These are phyloP conservation scores for Myioborus melanocephalus DNA, from an alignment of 2,797 vertebrate genomes.

Conservation along the genomic window DNA sequence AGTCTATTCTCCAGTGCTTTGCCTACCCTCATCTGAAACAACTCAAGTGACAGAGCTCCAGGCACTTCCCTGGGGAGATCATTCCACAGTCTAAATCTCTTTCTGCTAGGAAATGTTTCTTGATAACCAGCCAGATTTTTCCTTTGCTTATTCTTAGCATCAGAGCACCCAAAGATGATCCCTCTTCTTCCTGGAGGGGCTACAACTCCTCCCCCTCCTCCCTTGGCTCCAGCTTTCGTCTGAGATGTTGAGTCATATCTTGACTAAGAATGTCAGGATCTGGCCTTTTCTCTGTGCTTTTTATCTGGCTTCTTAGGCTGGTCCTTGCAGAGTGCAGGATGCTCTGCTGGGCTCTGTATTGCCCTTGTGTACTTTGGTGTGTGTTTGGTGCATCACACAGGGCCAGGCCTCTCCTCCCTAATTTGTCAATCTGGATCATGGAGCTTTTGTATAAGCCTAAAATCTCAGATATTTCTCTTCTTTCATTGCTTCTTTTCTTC, in stretches of 20 bases:
- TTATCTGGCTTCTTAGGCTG: not conserved
- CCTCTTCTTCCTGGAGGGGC: not conserved
- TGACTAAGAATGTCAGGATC: not conserved
- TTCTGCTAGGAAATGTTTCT: constrained; percentile 45
- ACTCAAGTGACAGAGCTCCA: constrained; percentile 21
- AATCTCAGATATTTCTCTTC: not conserved
- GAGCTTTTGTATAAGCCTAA: not conserved
- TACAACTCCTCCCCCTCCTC: not conserved
- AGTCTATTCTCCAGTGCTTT: not conserved
- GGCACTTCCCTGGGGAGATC: constrained; percentile 32
- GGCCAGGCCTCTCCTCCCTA: not conserved
- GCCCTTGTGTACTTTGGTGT: not conserved
- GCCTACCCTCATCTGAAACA: constrained; percentile 12
- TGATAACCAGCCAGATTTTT: constrained; percentile 28
- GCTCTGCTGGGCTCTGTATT: not conserved
- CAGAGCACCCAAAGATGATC: constrained; percentile 3
- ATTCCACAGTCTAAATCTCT: constrained; percentile 46
- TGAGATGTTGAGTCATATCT: not conserved
- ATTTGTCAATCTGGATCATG: not conserved
- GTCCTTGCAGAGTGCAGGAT: not conserved
- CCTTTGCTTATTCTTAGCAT: constrained; percentile 31
- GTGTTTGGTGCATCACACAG: not conserved
- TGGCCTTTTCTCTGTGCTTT: not conserved
- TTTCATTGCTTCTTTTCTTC: not conserved
- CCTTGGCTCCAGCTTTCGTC: not conserved